A percentile compares a stretch with the other conserved stretches of the same genome.
phyloP scores from a whole-genome alignment of 2,888 invertebrate species.

The Eilema sororculum region DNA sequence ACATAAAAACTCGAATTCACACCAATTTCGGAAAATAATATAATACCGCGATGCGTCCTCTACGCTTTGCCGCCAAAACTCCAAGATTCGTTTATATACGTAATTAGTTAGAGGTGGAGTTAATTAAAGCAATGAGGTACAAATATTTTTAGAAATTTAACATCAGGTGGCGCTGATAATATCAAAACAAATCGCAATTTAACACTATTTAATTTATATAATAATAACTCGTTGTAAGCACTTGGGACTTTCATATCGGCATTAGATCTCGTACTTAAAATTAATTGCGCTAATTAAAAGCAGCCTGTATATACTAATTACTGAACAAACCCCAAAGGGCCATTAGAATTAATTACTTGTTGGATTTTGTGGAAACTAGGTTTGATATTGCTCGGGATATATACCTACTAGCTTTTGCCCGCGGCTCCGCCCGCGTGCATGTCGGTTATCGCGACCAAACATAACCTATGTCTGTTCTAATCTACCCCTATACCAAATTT shows the following conservation, averaged over 20 bases:
- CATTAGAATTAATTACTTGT: slow-evolving; percentile 3
- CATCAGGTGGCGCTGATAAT: background rate
- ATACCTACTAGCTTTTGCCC: too few species aligned
- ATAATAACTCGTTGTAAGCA: background rate
- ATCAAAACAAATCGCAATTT: background rate
- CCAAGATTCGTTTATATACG: too few species aligned
- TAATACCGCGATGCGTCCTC: too few species aligned
- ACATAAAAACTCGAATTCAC: too few species aligned
- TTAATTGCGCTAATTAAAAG: slow-evolving; percentile 4
- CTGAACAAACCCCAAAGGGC: background rate
- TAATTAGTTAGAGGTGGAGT: background rate
- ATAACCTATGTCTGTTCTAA: too few species aligned
- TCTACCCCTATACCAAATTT: too few species aligned
- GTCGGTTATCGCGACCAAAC: too few species aligned
- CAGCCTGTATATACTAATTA: slow-evolving; percentile 4
- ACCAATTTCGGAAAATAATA: too few species aligned
- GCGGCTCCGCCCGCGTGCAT: too few species aligned
- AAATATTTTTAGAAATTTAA: background rate
- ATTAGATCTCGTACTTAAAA: background rate
- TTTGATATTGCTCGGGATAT: too few species aligned
- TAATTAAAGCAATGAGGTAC: background rate
- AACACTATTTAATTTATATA: background rate
- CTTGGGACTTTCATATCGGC: background rate
- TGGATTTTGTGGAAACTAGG: background rate
- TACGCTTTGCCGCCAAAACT: too few species aligned